phyloP scores from a whole-genome alignment of 1,140 invertebrate genomes.

The Zelostemma sp. region DNA sequence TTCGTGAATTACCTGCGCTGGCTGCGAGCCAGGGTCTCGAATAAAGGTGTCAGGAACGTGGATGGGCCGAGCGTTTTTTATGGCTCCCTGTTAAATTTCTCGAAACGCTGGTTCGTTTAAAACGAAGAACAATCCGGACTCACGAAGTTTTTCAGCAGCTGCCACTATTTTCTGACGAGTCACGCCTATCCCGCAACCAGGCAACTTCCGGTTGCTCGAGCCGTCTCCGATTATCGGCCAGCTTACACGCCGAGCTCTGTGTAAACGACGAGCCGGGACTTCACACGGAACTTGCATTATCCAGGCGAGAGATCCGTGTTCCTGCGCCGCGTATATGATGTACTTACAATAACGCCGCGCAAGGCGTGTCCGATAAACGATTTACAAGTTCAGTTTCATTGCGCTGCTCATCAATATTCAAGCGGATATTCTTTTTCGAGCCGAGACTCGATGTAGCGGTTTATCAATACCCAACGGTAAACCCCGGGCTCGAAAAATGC shows the following conservation, averaged over 20 bases:
- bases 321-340: conserved; percentile 32
- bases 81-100: conserved; percentile 26
- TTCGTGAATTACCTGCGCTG: conserved; percentile 37
- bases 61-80: conserved; percentile 25
- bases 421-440: conserved; percentile 7
- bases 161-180: neutral
- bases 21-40: conserved; percentile 17
- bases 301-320: conserved; percentile 26
- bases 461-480: neutral
- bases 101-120: conserved; percentile 13
- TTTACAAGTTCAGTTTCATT: conserved; percentile 25
- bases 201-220: conserved; percentile 31
- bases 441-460: conserved; percentile 1
- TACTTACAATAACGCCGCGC: conserved; percentile 33
- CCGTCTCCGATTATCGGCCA: conserved; percentile 34
- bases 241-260: conserved; percentile 24
- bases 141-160: neutral
- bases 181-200: conserved; percentile 11
- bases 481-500: neutral
- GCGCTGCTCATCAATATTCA: conserved; percentile 23
- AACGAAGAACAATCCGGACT: neutral
- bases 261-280: conserved; percentile 30
- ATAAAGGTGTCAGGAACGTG: conserved; percentile 42
- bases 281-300: conserved; percentile 35
- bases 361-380: conserved; percentile 39